phyloP scores from a whole-genome alignment of 2,888 invertebrate species.

The Drosophila subquinaria region DNA sequence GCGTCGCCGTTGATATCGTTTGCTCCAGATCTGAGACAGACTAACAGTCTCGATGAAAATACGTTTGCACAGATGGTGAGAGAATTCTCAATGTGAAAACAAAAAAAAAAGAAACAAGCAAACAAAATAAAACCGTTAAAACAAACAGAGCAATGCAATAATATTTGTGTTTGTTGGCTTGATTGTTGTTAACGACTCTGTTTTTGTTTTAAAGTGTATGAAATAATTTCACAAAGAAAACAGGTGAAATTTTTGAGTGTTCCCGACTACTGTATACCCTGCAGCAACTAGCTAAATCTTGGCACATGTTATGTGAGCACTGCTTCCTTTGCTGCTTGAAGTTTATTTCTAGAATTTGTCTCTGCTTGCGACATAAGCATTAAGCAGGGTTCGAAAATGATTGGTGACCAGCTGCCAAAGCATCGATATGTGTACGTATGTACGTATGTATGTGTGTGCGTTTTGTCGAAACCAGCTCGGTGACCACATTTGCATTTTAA shows the following conservation, averaged over 20 bases:
- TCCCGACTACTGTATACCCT: background rate
- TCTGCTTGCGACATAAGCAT: background rate
- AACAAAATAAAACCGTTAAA: conserved; percentile 13
- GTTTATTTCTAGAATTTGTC: background rate
- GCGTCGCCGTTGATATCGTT: conserved; percentile 32
- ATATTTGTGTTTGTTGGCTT: conserved; percentile 14
- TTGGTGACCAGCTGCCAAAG: conserved; percentile 10
- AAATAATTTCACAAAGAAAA: conserved; percentile 20
- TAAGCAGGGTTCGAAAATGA: conserved; percentile 1
- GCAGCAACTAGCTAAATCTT: background rate
- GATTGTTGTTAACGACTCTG: conserved; percentile 32
- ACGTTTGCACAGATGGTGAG: conserved; percentile 17
- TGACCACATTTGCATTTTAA: conserved; percentile 55
- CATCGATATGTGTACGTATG: conserved; percentile 1
- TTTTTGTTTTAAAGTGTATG: conserved; percentile 4
- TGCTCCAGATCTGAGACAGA: conserved; percentile 50
- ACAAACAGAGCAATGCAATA: conserved; percentile 8
- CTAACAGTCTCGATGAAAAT: conserved; percentile 22
- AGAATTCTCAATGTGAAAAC: conserved; percentile 14
- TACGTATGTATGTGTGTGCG: conserved; percentile 17
- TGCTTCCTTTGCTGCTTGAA: background rate
- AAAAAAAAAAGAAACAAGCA: background rate
- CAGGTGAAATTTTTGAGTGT: background rate
- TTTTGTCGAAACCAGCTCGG: conserved; percentile 47
- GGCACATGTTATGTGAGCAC: background rate